A percentile compares a stretch with the other conserved stretches of the same genome.
Evolutionary conservation across 1,140 invertebrate species (phyloP).

Genomic region (Lepidurus apus): DNA sequence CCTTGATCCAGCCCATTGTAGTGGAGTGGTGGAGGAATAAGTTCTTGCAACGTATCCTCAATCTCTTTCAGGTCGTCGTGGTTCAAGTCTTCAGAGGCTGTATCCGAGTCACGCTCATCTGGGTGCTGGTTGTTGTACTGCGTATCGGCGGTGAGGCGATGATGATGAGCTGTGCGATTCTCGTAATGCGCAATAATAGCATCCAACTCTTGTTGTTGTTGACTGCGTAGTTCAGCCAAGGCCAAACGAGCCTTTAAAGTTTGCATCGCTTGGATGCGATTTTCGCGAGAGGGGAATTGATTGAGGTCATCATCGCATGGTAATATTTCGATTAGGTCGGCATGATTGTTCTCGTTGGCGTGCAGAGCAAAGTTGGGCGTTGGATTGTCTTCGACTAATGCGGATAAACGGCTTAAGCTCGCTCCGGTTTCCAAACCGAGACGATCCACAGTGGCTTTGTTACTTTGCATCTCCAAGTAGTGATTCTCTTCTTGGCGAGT

Average conservation of each 20-base stretch:
- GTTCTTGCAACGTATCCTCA: constrained; percentile 29
- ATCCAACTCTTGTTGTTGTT: constrained; percentile 30
- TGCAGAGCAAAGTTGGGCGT: neutral
- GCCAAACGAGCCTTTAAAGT: constrained; percentile 28
- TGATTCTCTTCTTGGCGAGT: constrained; percentile 24
- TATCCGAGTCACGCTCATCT: constrained; percentile 27
- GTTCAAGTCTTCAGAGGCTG: constrained; percentile 25
- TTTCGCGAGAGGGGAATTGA: neutral
- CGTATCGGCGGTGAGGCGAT: neutral
- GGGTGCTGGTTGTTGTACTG: constrained; percentile 11
- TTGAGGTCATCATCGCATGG: neutral
- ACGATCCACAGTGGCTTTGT: constrained; percentile 33
- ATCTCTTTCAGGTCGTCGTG: constrained; percentile 12
- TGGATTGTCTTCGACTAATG: neutral
- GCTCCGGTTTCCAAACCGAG: constrained; percentile 31
- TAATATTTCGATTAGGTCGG: neutral
- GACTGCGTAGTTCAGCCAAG: constrained; percentile 15
- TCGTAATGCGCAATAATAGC: constrained; percentile 32
- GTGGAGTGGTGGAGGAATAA: constrained; percentile 20
- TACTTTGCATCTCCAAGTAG: constrained; percentile 26
- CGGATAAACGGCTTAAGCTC: constrained; percentile 2
- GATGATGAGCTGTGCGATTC: constrained; percentile 22
- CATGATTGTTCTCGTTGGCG: constrained; percentile 14
- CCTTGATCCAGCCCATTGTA: constrained; percentile 1
- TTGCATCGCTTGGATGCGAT: constrained; percentile 14